Base-by-base conservation (phyloP, 64 coral and sea anemone species). In the Actinia tenebrosa region DNA sequence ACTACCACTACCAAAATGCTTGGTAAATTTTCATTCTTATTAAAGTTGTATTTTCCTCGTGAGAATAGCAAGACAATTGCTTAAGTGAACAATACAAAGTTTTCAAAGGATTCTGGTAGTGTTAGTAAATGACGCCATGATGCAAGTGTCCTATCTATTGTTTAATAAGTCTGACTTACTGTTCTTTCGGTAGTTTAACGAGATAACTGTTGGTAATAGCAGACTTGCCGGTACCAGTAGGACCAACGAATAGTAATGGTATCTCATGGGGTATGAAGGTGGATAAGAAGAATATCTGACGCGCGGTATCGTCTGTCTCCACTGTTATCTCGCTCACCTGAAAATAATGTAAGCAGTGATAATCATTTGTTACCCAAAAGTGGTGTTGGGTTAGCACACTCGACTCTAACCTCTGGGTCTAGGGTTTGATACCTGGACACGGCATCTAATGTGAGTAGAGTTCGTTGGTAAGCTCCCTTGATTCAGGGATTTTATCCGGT, bases 301-400 rank as follows among this genome's bases (percentile, higher is more conserved):
- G 88, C 7, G 97, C 97, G 46, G 97, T 99, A 7, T 95, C 97
- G 44, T 95, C 97, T 18, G 97, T 99, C 81, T 94, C 93, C 64
- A 99, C 95, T 27, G 92, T 99, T 81, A 99, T 56, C 86, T 99
- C 97, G 66, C 97, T 99, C 64, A 90, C 97, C 97, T 99, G 86
- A 5, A 45, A 22, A 81, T 3, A 13, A 81, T 0, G 30, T 10
- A 53, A 81, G 30, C 19, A 81, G 4, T 19, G 1, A 37, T 20
- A 18, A 47, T 19, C 0, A 80, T 20, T 80, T 37, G 30, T 37
- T 37, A 37, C 30, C 30, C 44, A 72, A 30, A 3, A 3, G 22
- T 6, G 4, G 6, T 22, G 22, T 6, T 6, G 20, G 4, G 5
- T 19, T 66, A 22, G 19, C n/a, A 23, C 18, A 9, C 20, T 17